Evolutionary conservation across 2,888 invertebrate genomes (phyloP), one percentile per base, ranked within the genome.

Genomic region (Barypeithes pellucidus): DNA sequence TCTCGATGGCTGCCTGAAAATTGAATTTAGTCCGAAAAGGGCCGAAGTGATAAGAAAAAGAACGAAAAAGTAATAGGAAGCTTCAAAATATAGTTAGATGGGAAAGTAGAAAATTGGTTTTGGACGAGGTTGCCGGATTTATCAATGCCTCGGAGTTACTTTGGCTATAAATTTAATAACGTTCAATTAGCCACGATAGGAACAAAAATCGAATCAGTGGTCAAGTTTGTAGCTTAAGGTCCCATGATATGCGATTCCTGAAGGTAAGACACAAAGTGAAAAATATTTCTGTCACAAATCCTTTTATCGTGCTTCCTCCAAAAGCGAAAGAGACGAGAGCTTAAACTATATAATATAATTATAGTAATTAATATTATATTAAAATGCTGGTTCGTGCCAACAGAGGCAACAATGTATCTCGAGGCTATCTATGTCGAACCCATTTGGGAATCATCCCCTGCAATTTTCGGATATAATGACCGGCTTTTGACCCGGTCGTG

Each of bases 401-500:
- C 54, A 54, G 14, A 11, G 33, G 54, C 54, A 54, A 29, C 16
- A 54, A 7, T 14, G 54, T 33, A 33, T 63, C 47, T 29, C 22
- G 33, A 63, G 50, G 47, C 63, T 63, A 63, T 33, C 33, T 33
- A 20, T 16, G 29, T 43, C 22, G 36, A n/a, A 18, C 12, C n/a
- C 41, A n/a, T 43, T 76, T 71, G 73, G 59, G 74, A 77, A 75
- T 73, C 78, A 71, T 72, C 72, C 72, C 75, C 73, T 73, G 76
- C 77, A 79, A 79, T 80, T 79, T 78, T 71, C 45, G 50, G 69
- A 78, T 77, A 78, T 80, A 80, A 80, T 80, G 78, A 80, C 72
- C 72, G 78, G 76, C 73, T 73, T 77, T 75, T 68, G 76, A 75
- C 71, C 71, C 72, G 73, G 71, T 74, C 76, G 70, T 73, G 67